Percentiles rank a stretch among this genome's conserved stretches.
phyloP scores from a whole-genome alignment of 2,797 vertebrate genomes.

The Chaenodraco wilsoni region DNA sequence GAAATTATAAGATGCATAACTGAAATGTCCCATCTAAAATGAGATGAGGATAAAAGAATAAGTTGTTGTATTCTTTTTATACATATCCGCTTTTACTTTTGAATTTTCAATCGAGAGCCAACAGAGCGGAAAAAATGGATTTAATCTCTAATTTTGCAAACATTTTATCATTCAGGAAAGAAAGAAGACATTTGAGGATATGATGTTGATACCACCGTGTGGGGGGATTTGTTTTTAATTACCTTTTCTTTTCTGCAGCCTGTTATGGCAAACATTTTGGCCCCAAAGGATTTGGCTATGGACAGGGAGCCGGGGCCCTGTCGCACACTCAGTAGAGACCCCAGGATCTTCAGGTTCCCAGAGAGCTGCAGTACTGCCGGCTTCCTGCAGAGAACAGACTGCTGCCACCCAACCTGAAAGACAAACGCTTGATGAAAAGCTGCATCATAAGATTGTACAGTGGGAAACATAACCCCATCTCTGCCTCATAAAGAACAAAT shows the following conservation, averaged over 20 bases:
- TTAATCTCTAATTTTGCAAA: no score
- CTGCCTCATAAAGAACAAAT: neutral
- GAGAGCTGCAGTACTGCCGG: conserved; percentile 13
- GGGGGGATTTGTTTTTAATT: neutral
- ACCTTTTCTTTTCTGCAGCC: conserved; percentile 72
- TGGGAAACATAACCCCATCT: neutral
- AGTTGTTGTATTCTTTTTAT: no score
- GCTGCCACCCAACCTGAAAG: neutral
- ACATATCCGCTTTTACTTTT: no score
- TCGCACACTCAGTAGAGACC: conserved; percentile 85
- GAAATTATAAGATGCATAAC: neutral
- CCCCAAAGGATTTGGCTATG: conserved; percentile 95
- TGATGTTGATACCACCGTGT: neutral
- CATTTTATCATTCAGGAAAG: no score
- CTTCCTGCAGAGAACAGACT: conserved; percentile 37
- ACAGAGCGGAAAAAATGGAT: no score
- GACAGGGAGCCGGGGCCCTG: conserved; percentile 92
- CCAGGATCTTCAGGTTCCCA: neutral
- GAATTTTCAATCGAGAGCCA: no score
- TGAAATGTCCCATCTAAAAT: neutral
- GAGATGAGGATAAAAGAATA: no score
- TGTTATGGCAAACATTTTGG: conserved; percentile 96
- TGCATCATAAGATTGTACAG: conserved; percentile 6
- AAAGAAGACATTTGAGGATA: neutral
- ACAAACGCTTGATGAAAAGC: conserved; percentile 3